A percentile compares a stretch with the other conserved stretches of the same genome.
Conservation (phyloP, 2,888 invertebrate genomes). For the Sthenelais limicola region DNA sequence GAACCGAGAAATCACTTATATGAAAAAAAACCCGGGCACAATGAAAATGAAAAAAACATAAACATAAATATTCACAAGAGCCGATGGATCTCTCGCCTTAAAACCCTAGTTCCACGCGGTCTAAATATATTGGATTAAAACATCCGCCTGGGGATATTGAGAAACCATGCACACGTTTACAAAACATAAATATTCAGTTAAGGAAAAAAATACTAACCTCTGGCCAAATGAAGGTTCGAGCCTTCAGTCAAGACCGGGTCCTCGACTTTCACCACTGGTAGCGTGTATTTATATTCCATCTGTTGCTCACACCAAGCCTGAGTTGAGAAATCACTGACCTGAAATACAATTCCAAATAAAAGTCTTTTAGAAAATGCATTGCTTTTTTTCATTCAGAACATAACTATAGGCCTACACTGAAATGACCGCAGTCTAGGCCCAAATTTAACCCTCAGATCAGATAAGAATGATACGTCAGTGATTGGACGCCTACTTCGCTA, state of each 20-base stretch:
- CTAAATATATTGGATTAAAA: no score
- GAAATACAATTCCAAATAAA: background rate
- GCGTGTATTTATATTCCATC: slow-evolving; percentile 59
- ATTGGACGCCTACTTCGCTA: no score
- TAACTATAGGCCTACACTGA: background rate
- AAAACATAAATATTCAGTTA: background rate
- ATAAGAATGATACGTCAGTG: background rate
- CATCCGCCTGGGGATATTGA: no score
- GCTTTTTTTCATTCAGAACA: background rate
- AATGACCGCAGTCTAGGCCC: background rate
- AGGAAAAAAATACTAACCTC: slow-evolving; percentile 60
- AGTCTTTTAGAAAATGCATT: no score
- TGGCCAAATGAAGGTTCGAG: slow-evolving; percentile 61
- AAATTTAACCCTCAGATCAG: background rate
- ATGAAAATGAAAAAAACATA: no score
- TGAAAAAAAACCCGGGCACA: no score
- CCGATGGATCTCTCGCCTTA: no score
- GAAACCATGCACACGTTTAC: background rate
- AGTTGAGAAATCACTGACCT: slow-evolving; percentile 54
- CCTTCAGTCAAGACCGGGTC: slow-evolving; percentile 59
- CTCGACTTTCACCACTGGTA: slow-evolving; percentile 51
- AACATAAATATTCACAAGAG: background rate
- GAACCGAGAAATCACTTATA: no score
- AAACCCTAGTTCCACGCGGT: no score
- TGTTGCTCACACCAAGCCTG: slow-evolving; percentile 70